A percentile compares a stretch with the other conserved stretches of the same genome.
Conservation (phyloP, 2,888 invertebrate genomes). For the Amblyjoppa proteus region DNA sequence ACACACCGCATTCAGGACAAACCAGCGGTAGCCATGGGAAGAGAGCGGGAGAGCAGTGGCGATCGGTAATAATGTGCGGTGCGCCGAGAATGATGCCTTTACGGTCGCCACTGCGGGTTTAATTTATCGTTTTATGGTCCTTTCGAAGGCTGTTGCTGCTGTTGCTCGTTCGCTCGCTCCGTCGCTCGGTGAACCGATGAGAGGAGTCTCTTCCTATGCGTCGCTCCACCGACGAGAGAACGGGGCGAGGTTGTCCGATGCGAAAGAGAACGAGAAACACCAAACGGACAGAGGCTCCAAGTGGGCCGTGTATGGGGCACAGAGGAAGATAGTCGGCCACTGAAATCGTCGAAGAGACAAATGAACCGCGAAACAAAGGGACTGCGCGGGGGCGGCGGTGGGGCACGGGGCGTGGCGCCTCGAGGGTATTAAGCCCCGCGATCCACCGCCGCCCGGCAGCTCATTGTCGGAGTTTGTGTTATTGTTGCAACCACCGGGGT, state of each 20-base stretch:
- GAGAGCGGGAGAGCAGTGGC: slow-evolving; percentile 56
- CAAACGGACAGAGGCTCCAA: slow-evolving; percentile 14
- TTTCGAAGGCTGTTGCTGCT: slow-evolving; percentile 71
- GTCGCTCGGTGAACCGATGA: slow-evolving; percentile 14
- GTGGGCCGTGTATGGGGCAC: slow-evolving; percentile 20
- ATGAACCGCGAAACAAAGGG: slow-evolving; percentile 84
- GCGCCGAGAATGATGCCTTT: slow-evolving; percentile 81
- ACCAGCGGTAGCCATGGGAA: slow-evolving; percentile 49
- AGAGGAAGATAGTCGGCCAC: slow-evolving; percentile 53
- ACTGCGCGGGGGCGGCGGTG: slow-evolving; percentile 70
- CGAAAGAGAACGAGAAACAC: slow-evolving; percentile 16
- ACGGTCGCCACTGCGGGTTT: slow-evolving; percentile 77
- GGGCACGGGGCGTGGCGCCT: slow-evolving; percentile 80
- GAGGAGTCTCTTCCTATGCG: slow-evolving; percentile 1
- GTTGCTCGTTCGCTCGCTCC: slow-evolving; percentile 45
- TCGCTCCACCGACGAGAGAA: slow-evolving; percentile 11
- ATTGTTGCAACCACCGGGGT: slow-evolving; percentile 80
- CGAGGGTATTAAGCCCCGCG: slow-evolving; percentile 78
- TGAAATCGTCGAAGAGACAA: slow-evolving; percentile 78
- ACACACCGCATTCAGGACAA: slow-evolving; percentile 42
- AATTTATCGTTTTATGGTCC: slow-evolving; percentile 82
- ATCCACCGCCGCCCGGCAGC: slow-evolving; percentile 27
- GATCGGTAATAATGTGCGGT: slow-evolving; percentile 81
- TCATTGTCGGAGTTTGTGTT: slow-evolving; percentile 78
- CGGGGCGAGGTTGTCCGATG: slow-evolving; percentile 47